Base-by-base conservation (phyloP, 2,888 invertebrate genomes). In the Lypha dubia region DNA sequence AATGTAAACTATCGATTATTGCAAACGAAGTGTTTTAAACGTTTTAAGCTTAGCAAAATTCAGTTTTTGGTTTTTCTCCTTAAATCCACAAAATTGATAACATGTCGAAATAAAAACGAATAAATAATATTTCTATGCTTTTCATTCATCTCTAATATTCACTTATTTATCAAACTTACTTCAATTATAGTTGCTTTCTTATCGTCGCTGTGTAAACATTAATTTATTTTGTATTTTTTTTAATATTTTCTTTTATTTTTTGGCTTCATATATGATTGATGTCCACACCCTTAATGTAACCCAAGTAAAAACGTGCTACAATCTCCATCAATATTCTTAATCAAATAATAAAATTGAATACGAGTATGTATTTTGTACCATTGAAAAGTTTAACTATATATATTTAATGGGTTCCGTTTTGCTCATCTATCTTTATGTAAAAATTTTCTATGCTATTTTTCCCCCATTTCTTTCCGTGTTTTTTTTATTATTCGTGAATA, bases 291-390 rank as follows among this genome's bases (percentile, higher is more conserved):
- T 28, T 49, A 63, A 35, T 44, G n/a, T 60, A 60, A 20, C n/a
- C n/a, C 13, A 56, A 71, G 41, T 44, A 20, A 60, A 28, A 68
- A 68, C 35, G 44, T 62, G 32, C 46, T 17, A 22, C 46, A 49
- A 53, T 73, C 53, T 75, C 9, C 46, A 62, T 24, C 62, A 49
- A 81, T 84, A 68, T 80, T 77, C 71, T 63, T 44, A 68, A 73
- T 68, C 73, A 84, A 81, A 81, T 81, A 81, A 73, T 73, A 77
- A 49, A 77, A 62, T 70, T 77, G 24, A 77, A 77, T 56, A 67
- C 20, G 22, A 38, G 13, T 53, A 58, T 60, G 20, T 35, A 17
- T 60, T 70, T 63, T 44, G 44, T 32, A 1, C 22, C 11, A 51
- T 62, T 77, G 67, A 46, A 73, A 49, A 81, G 53, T 74, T 73